Conservation (phyloP, 2,797 vertebrate species). For the Sebastes iracundus region DNA sequence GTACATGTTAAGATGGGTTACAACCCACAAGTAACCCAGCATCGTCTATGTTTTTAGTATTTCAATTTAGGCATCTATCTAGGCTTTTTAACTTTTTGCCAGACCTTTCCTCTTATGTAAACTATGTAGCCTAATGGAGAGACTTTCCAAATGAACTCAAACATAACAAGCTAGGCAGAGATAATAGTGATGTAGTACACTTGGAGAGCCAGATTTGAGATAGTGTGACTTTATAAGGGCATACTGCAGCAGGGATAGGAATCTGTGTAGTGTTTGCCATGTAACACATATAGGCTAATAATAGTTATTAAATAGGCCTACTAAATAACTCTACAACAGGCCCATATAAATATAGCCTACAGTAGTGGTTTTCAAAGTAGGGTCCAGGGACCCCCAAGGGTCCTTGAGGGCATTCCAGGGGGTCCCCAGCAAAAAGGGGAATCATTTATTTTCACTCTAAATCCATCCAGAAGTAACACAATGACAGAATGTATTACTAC, state of each 20-base stretch:
- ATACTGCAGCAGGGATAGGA: not conserved
- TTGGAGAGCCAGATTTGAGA: not conserved
- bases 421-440: no score
- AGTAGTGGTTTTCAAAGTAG: no score
- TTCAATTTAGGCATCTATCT: not conserved
- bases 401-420: accelerated
- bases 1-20: not conserved
- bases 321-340: not conserved
- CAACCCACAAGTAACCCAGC: not conserved
- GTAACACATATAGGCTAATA: not conserved
- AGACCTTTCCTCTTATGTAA: not conserved
- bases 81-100: not conserved
- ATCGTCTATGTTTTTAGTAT: not conserved
- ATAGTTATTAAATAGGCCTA: not conserved
- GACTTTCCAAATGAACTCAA: not conserved
- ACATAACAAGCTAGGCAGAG: not conserved
- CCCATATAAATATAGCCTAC: not conserved
- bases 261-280: not conserved
- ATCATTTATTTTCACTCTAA: no score
- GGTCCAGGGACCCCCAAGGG: no score
- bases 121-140: no score
- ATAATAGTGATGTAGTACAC: not conserved
- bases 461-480: no score
- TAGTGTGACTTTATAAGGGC: not conserved
- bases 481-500: no score